phyloP scores from a whole-genome alignment of 2,888 invertebrate genomes.

The Drosophila differens region DNA sequence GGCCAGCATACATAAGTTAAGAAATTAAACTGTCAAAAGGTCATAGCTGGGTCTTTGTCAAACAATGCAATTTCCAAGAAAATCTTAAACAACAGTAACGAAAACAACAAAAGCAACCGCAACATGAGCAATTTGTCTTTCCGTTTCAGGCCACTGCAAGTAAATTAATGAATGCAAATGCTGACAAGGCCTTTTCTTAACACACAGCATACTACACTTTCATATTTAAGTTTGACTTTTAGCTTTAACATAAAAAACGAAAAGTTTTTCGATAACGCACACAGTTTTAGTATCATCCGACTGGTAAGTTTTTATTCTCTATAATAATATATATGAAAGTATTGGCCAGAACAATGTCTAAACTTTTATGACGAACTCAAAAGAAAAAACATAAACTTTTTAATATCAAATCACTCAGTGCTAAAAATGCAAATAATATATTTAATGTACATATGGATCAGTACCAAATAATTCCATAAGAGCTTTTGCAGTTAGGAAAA shows the following conservation, averaged over 20 bases:
- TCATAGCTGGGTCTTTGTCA: constrained; percentile 60
- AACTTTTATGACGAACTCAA: constrained; percentile 29
- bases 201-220: neutral
- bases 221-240: neutral
- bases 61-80: constrained; percentile 66
- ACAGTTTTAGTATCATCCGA: constrained; percentile 2
- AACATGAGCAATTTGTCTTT: constrained; percentile 56
- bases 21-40: constrained; percentile 67
- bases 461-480: neutral
- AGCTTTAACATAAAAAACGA: neutral
- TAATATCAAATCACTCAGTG: neutral
- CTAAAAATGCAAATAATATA: neutral
- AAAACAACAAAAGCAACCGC: constrained; percentile 30
- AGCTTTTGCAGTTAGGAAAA: neutral
- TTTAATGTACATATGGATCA: neutral
- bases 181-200: constrained; percentile 11
- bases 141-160: constrained; percentile 33
- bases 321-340: constrained; percentile 12
- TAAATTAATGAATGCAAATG: constrained; percentile 54
- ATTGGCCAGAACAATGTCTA: constrained; percentile 6
- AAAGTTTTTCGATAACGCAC: constrained; percentile 8
- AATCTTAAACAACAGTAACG: constrained; percentile 22
- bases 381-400: constrained; percentile 19
- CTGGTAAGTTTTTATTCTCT: constrained; percentile 5
- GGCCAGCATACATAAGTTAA: constrained; percentile 35